A percentile compares a stretch with the other conserved stretches of the same genome.
Conservation (phyloP, 2,888 invertebrate species). For the Melanchra persicariae region DNA sequence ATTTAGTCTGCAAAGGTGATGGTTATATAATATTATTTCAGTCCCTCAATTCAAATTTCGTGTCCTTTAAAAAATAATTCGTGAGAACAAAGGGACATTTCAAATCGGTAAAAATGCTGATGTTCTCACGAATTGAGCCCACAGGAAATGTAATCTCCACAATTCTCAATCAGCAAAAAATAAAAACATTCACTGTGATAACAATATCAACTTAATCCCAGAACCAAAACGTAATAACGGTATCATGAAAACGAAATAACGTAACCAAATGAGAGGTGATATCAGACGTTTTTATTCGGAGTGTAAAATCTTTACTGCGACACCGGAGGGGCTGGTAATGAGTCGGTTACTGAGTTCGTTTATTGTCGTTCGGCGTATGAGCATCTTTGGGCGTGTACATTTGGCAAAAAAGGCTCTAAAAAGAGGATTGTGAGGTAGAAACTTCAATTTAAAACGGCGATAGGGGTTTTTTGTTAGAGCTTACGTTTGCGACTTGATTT, state of each 20-base stretch:
- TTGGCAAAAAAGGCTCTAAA: slow-evolving; percentile 18
- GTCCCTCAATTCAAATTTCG: background rate
- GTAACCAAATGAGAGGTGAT: slow-evolving; percentile 54
- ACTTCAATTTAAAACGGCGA: slow-evolving; percentile 22
- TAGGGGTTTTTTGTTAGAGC: background rate
- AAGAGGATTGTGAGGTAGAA: slow-evolving; percentile 11
- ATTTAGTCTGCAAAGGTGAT: background rate
- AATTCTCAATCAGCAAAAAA: slow-evolving; percentile 9
- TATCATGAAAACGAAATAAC: slow-evolving; percentile 43
- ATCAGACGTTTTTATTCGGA: slow-evolving; percentile 56
- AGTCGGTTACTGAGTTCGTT: slow-evolving; percentile 43
- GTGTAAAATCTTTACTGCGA: slow-evolving; percentile 57
- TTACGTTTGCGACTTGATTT: slow-evolving; percentile 6
- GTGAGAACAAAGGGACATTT: background rate
- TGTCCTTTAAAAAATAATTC: background rate
- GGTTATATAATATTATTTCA: background rate
- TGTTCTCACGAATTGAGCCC: background rate
- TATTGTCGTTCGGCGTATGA: slow-evolving; percentile 43
- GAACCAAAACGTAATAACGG: slow-evolving; percentile 23
- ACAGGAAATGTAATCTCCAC: slow-evolving; percentile 9
- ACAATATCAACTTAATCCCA: slow-evolving; percentile 8
- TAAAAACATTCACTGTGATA: slow-evolving; percentile 28
- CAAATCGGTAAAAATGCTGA: background rate
- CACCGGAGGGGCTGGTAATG: slow-evolving; percentile 48
- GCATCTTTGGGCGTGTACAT: slow-evolving; percentile 27